Evolutionary conservation across 2,888 invertebrate genomes (phyloP).

Genomic region (Spisula solida): DNA sequence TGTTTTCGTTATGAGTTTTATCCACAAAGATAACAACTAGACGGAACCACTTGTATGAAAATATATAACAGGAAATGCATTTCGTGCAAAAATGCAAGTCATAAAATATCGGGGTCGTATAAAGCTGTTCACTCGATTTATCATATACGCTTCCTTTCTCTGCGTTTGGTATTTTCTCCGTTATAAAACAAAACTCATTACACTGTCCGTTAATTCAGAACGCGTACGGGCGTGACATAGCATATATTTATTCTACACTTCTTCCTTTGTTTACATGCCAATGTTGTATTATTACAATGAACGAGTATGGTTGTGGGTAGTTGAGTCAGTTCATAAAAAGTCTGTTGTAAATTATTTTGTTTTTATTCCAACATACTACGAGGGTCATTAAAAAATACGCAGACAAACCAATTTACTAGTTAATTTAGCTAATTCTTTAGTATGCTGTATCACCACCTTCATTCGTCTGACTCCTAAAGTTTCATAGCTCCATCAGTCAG

Average conservation of each 20-base stretch:
- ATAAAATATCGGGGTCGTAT: slow-evolving; percentile 26
- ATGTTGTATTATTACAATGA: not conserved
- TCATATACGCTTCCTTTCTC: not conserved
- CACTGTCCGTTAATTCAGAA: not conserved
- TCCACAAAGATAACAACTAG: not conserved
- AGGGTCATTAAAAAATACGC: too few species aligned
- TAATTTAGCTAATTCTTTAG: too few species aligned
- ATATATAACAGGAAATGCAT: slow-evolving; percentile 43
- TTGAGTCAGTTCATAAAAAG: too few species aligned
- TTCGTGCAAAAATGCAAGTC: slow-evolving; percentile 40
- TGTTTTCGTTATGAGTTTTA: not conserved
- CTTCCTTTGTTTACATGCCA: not conserved
- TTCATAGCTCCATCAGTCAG: too few species aligned
- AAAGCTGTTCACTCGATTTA: not conserved
- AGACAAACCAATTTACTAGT: too few species aligned
- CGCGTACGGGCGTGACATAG: slow-evolving; percentile 1
- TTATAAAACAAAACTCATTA: slow-evolving; percentile 33
- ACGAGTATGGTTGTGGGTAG: too few species aligned
- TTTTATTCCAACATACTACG: too few species aligned
- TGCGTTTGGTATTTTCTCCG: not conserved
- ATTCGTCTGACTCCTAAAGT: too few species aligned
- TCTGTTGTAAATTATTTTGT: too few species aligned
- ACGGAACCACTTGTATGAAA: not conserved
- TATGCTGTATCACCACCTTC: too few species aligned
- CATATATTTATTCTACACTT: slow-evolving; percentile 29